phyloP scores from a whole-genome alignment of 2,113 vertebrate genomes.

The Gallinago jamesoni region DNA sequence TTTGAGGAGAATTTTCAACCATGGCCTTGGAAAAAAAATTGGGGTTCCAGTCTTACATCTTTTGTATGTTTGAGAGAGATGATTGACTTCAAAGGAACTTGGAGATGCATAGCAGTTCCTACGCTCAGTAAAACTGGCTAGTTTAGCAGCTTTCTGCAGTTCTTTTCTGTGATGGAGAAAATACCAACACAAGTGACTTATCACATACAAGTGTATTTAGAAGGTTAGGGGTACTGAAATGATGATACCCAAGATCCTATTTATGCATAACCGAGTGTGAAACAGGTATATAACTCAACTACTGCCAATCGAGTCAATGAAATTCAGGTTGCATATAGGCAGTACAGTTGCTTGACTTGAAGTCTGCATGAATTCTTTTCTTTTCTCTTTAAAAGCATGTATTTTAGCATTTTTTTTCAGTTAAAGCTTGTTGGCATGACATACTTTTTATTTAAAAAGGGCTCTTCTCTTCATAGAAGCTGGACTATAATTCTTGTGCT shows the following conservation, averaged over 20 bases:
- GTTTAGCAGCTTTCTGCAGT: not conserved
- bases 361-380: not conserved
- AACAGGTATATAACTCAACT: not conserved
- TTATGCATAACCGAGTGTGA: not conserved
- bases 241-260: not conserved
- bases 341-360: not conserved
- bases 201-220: not conserved
- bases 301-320: not conserved
- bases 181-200: not conserved
- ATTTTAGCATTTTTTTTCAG: not conserved
- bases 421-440: not conserved
- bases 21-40: not conserved
- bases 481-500: not conserved
- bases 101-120: not conserved
- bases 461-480: not conserved
- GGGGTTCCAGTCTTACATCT: not conserved
- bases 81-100: not conserved
- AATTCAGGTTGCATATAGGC: not conserved
- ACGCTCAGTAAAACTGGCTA: not conserved
- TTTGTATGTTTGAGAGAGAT: not conserved
- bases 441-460: not conserved
- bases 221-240: not conserved
- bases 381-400: not conserved
- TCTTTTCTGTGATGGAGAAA: not conserved
- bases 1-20: not conserved